Percentiles rank a stretch among this genome's conserved stretches.
Evolutionary conservation across 2,888 invertebrate genomes (phyloP).

Genomic region (Adela reaumurella): DNA sequence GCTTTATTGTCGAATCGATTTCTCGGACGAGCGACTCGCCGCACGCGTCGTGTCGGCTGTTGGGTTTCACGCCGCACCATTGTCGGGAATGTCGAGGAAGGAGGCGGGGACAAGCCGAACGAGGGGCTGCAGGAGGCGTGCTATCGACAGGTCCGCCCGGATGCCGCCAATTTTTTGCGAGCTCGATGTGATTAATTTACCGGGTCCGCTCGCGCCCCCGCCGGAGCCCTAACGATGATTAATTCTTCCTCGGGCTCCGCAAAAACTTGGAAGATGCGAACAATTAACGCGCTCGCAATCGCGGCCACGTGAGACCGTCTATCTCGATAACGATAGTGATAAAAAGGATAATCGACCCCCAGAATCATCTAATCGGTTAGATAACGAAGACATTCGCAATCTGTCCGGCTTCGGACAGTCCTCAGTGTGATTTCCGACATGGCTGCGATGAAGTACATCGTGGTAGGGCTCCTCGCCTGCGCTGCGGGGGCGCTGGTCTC

Average conservation of each 20-base stretch:
- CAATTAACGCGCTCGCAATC: background rate
- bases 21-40: no score
- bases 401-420: no score
- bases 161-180: background rate
- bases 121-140: conserved; percentile 12
- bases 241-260: background rate
- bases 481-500: background rate
- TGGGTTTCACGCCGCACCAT: no score
- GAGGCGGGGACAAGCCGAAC: background rate
- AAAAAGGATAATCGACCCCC: background rate
- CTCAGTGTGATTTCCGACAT: background rate
- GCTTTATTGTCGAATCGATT: no score
- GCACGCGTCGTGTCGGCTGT: no score
- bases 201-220: background rate
- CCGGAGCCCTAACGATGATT: background rate
- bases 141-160: conserved; percentile 26
- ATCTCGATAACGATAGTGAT: background rate
- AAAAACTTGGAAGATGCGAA: background rate
- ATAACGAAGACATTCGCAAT: background rate
- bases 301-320: background rate
- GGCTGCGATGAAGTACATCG: background rate
- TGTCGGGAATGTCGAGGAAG: background rate
- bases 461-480: background rate
- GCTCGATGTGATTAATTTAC: background rate
- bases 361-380: background rate